Evolutionary conservation across 2,888 invertebrate species (phyloP).

Genomic region (Encarsia formosa): DNA sequence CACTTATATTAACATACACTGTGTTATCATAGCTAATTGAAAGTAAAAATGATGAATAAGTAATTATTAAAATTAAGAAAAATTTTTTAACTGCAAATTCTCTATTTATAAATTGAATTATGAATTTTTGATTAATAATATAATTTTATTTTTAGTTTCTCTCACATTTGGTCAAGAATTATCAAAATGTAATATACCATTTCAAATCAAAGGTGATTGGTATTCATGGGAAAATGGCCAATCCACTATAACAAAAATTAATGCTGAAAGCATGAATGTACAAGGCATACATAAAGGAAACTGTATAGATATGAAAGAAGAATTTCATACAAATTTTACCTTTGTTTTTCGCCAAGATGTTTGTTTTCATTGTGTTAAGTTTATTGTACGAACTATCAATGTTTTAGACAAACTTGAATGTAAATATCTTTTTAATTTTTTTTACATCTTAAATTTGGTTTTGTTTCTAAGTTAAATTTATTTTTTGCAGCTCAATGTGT

Average conservation of each 20-base stretch:
- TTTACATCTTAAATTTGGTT: neutral
- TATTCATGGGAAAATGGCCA: slow-evolving; percentile 85
- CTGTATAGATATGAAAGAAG: slow-evolving; percentile 70
- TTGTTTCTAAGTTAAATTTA: neutral
- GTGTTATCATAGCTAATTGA: neutral
- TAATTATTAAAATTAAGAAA: no score
- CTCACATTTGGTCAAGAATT: slow-evolving; percentile 19
- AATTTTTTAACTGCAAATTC: no score
- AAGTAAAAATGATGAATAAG: neutral
- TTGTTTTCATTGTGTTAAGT: slow-evolving; percentile 82
- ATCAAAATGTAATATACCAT: slow-evolving; percentile 66
- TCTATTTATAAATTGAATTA: no score
- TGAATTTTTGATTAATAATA: neutral
- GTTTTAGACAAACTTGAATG: slow-evolving; percentile 86
- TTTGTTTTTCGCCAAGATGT: slow-evolving; percentile 67
- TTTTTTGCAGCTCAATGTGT: slow-evolving; percentile 66
- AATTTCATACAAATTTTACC: slow-evolving; percentile 77
- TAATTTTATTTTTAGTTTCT: slow-evolving; percentile 6
- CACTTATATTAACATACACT: no score
- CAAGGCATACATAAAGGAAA: no score
- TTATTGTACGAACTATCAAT: slow-evolving; percentile 81
- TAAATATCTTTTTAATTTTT: slow-evolving; percentile 46
- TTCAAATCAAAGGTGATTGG: slow-evolving; percentile 80
- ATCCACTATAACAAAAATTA: slow-evolving; percentile 78
- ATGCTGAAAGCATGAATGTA: slow-evolving; percentile 73